phyloP scores from a whole-genome alignment of 2,113 vertebrate species.

The Vulpes ferrilata region DNA sequence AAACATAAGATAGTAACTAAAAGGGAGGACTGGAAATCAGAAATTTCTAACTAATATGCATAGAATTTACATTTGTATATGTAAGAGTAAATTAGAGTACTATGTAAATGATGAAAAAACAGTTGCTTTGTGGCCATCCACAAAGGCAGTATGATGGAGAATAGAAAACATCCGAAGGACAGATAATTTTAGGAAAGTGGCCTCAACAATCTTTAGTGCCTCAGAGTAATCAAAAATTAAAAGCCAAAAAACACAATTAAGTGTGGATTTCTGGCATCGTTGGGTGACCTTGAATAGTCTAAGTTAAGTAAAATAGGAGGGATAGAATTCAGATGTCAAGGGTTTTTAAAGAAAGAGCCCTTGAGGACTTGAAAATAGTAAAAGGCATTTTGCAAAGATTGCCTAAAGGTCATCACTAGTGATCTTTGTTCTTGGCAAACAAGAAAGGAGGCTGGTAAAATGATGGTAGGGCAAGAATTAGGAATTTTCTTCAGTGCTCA shows the following conservation, averaged over 20 bases:
- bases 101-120: not conserved
- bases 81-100: not conserved
- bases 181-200: not conserved
- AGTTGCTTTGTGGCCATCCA: not conserved
- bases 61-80: not conserved
- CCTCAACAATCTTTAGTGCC: not conserved
- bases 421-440: conserved; percentile 46
- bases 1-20: not conserved
- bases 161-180: not conserved
- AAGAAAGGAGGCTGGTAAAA: not conserved
- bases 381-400: not conserved
- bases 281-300: not conserved
- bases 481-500: not conserved
- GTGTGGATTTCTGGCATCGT: not conserved
- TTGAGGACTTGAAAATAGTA: not conserved
- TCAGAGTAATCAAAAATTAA: conserved; percentile 4
- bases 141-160: not conserved
- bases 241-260: conserved; percentile 20
- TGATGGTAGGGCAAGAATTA: not conserved
- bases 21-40: not conserved
- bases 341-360: not conserved
- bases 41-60: not conserved
- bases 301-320: not conserved
- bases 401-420: not conserved
- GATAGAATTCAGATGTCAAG: not conserved